A percentile compares a stretch with the other conserved stretches of the same genome.
phyloP scores from a whole-genome alignment of 2,888 invertebrate species.

The Monopis laevigella region DNA sequence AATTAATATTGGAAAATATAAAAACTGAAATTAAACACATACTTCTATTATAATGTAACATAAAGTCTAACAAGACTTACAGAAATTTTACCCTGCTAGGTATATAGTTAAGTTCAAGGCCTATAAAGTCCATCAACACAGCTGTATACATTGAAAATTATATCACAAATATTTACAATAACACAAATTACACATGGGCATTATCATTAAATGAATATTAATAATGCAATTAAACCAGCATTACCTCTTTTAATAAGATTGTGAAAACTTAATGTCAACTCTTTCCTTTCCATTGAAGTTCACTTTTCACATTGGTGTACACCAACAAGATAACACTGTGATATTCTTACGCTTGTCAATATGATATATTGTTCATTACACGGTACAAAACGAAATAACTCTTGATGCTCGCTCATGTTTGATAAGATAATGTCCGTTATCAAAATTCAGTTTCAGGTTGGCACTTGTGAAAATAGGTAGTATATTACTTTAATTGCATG shows the following conservation, averaged over 20 bases:
- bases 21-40: too few relatives aligned
- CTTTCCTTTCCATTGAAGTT: slow-evolving; percentile 48
- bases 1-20: too few relatives aligned
- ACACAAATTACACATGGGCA: slow-evolving; percentile 1
- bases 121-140: too few relatives aligned
- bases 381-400: background rate
- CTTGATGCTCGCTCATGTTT: background rate
- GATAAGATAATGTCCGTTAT: slow-evolving; percentile 9
- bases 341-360: too few relatives aligned
- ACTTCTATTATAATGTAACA: too few relatives aligned
- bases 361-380: too few relatives aligned
- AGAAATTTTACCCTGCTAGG: too few relatives aligned
- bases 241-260: slow-evolving; percentile 61
- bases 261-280: slow-evolving; percentile 57
- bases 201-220: background rate
- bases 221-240: background rate
- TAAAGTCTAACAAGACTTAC: too few relatives aligned
- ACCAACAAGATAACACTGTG: background rate
- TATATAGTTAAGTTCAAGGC: too few relatives aligned
- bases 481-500: background rate
- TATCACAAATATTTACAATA: too few relatives aligned
- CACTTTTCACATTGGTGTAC: background rate
- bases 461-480: background rate
- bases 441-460: slow-evolving; percentile 1
- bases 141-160: too few relatives aligned